A percentile compares a stretch with the other conserved stretches of the same genome.
These are phyloP conservation scores for Nannospalax galili DNA, from an alignment of 2,113 vertebrate species.

Conservation along the genomic window DNA sequence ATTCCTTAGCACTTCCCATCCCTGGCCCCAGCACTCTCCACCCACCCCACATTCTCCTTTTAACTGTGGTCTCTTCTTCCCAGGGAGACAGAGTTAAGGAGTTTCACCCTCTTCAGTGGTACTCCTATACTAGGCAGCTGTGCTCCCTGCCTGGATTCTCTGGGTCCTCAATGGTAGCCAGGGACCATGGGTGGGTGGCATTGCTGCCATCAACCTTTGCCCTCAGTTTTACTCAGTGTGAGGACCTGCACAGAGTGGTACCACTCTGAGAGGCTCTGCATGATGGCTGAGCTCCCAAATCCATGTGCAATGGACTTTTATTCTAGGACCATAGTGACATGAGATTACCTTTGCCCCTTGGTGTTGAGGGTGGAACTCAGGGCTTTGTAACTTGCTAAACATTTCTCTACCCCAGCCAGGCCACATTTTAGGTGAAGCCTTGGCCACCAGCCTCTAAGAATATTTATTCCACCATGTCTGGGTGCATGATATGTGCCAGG, in stretches of 20 bases:
- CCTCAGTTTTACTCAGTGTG: rapidly evolving
- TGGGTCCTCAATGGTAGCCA: too few species aligned
- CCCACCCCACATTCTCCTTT: background rate
- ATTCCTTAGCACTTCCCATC: background rate
- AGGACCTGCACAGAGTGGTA: background rate
- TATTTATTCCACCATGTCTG: background rate
- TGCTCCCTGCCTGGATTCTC: background rate
- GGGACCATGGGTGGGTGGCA: background rate
- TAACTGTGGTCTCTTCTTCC: background rate
- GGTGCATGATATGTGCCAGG: background rate
- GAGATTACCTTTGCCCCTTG: too few species aligned
- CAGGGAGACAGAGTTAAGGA: background rate
- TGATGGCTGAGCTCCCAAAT: background rate
- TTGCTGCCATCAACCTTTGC: background rate
- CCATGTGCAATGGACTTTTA: background rate
- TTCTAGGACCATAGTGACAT: background rate
- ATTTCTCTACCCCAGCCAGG: background rate
- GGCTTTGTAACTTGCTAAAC: background rate
- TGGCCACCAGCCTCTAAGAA: background rate
- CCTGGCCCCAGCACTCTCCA: background rate
- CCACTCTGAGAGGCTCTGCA: background rate
- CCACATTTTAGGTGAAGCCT: background rate
- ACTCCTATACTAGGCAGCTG: background rate
- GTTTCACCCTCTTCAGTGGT: background rate
- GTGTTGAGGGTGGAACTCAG: background rate